Evolutionary conservation across 1,140 invertebrate genomes (phyloP).

Genomic region (Leptinotarsa undecemlineata): DNA sequence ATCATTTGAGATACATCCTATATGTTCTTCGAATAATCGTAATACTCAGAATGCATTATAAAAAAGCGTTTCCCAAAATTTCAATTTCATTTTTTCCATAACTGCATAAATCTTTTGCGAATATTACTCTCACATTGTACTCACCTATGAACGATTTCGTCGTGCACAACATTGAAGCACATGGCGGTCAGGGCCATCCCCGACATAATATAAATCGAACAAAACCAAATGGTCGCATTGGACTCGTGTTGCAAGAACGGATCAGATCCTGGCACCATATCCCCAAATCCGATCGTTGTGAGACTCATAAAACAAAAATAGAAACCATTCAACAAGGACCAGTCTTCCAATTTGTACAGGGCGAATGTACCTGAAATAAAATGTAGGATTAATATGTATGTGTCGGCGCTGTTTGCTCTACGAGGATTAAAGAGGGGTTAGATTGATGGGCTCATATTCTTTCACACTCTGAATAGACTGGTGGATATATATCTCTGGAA

Average conservation of each 20-base stretch:
- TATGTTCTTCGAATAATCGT: too few relatives aligned
- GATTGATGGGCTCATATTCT: too few relatives aligned
- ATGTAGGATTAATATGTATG: neutral
- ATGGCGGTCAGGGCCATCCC: slow-evolving; percentile 86
- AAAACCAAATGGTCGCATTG: slow-evolving; percentile 80
- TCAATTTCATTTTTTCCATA: too few relatives aligned
- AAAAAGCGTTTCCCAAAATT: too few relatives aligned
- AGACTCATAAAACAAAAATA: slow-evolving; percentile 95
- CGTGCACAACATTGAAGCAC: slow-evolving; percentile 97
- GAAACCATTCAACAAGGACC: slow-evolving; percentile 86
- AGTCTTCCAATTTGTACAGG: slow-evolving; percentile 83
- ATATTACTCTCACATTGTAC: too few relatives aligned
- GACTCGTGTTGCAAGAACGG: slow-evolving; percentile 63
- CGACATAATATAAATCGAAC: slow-evolving; percentile 92
- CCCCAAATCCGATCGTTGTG: slow-evolving; percentile 90
- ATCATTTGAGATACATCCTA: too few relatives aligned
- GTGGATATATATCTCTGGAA: too few relatives aligned
- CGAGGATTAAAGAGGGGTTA: too few relatives aligned
- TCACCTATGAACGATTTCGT: slow-evolving; percentile 79
- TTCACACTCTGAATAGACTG: too few relatives aligned
- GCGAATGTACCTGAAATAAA: slow-evolving; percentile 74
- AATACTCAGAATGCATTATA: too few relatives aligned
- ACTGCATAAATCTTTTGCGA: too few relatives aligned
- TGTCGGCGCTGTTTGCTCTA: too few relatives aligned
- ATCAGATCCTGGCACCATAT: slow-evolving; percentile 81